Evolutionary conservation across 2,888 invertebrate species (phyloP), one percentile per base, ranked within the genome.

Genomic region (Augochlorella aurata): DNA sequence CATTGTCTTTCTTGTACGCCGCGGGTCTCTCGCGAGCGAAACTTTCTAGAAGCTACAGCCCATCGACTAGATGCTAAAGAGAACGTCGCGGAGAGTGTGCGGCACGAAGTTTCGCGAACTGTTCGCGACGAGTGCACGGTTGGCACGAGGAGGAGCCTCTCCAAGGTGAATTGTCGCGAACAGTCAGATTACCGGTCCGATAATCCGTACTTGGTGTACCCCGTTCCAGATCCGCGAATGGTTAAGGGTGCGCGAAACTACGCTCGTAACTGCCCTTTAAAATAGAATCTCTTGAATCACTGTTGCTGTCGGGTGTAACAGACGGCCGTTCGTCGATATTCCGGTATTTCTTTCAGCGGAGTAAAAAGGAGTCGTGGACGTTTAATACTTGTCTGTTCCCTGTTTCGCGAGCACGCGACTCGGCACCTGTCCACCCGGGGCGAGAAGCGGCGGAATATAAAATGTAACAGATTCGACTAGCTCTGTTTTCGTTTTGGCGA

Each of bases 41-140:
- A 7, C 61, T 80, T 79, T 80, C 72, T 77, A 77, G 80, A 80
- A 80, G 24, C 67, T 50, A 44, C 29, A 38, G 8, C 0, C 18
- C 29, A 44, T 16, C n/a, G 63, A 63, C n/a, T 38, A 10, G 63
- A 10, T 3, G 63, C 18, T 16, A 14, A 38, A 44, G 38, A 54
- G 38, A 52, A 18, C 52, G 38, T 7, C 38, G 38, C 38, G 38
- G 7, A 2, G 5, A 38, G 10, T 38, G 10, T 21, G 45, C n/a
- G 10, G 45, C 9, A 9, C 50, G 49, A 24, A 49, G 21, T 63
- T 44, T 44, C 63, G 63, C 63, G 63, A 8, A 29, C n/a, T 58
- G 21, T 21, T 54, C 54, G 5, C 54, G 54, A 21, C 10, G n/a
- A 38, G 44, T 29, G 29, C 63, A 68, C 67, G 14, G 16, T 67